phyloP scores from a whole-genome alignment of 2,113 vertebrate genomes.

The Clarias gariepinus region DNA sequence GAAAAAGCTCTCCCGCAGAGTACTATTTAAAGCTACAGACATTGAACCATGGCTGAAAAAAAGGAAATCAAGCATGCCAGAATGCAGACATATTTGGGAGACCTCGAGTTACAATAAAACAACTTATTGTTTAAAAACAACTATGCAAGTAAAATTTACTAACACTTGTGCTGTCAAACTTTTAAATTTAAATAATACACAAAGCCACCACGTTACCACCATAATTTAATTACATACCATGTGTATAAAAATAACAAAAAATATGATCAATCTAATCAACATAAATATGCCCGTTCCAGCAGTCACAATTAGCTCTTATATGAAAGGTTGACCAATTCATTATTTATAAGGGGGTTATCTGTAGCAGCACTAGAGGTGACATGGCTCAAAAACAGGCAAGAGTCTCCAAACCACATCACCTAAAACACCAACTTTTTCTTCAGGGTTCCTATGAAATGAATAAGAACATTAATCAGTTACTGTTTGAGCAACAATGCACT shows the following conservation, averaged over 20 bases:
- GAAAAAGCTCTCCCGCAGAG: too few relatives aligned
- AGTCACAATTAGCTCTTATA: constrained; percentile 7
- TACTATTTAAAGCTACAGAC: too few relatives aligned
- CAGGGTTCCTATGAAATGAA: constrained; percentile 67
- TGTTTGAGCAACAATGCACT: neutral
- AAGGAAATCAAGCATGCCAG: too few relatives aligned
- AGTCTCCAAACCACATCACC: constrained; percentile 42
- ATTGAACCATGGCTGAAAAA: too few relatives aligned
- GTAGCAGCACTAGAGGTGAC: constrained; percentile 34
- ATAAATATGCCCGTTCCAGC: constrained; percentile 50
- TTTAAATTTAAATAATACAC: neutral
- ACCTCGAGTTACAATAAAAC: too few relatives aligned
- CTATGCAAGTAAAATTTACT: neutral
- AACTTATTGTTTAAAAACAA: too few relatives aligned
- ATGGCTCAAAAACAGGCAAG: constrained; percentile 24
- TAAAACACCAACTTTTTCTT: constrained; percentile 79
- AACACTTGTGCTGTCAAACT: neutral
- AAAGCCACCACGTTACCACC: constrained; percentile 16
- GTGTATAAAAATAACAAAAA: constrained; percentile 60
- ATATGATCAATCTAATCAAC: constrained; percentile 41
- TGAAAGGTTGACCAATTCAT: constrained; percentile 8
- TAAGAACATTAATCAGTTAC: constrained; percentile 7
- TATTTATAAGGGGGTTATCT: neutral
- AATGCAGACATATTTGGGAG: too few relatives aligned
- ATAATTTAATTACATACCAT: constrained; percentile 67